Evolutionary conservation across 2,113 vertebrate species (phyloP).

Genomic region (Puma concolor): DNA sequence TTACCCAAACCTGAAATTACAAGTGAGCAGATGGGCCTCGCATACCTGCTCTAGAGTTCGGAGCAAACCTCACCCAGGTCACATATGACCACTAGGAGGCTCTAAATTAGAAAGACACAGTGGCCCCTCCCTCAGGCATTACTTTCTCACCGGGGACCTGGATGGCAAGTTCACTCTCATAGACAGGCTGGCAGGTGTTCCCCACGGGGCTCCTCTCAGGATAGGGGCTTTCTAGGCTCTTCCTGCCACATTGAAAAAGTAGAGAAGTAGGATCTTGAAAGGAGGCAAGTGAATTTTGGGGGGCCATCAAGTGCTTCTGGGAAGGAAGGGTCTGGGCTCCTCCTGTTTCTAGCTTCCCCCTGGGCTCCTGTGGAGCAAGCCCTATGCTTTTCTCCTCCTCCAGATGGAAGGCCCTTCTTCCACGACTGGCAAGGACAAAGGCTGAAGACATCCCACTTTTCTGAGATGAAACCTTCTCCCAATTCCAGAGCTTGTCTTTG

Average conservation of each 20-base stretch:
- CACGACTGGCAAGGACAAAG: neutral
- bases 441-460: neutral
- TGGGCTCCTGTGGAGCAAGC: neutral
- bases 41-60: neutral
- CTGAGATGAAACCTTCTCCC: constrained; percentile 80
- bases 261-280: neutral
- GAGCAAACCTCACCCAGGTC: neutral
- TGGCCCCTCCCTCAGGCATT: neutral
- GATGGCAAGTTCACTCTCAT: constrained; percentile 2
- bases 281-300: neutral
- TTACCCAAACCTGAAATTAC: neutral
- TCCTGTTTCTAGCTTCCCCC: neutral
- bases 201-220: neutral
- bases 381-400: accelerated
- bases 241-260: neutral
- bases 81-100: neutral
- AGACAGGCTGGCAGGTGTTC: neutral
- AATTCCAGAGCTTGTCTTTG: constrained; percentile 75
- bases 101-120: neutral
- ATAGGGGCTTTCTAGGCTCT: neutral
- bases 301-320: neutral
- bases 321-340: neutral
- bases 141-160: constrained; percentile 50
- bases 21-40: neutral
- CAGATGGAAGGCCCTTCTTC: neutral